phyloP scores from a whole-genome alignment of 2,888 invertebrate species.

The Phortica okadai region DNA sequence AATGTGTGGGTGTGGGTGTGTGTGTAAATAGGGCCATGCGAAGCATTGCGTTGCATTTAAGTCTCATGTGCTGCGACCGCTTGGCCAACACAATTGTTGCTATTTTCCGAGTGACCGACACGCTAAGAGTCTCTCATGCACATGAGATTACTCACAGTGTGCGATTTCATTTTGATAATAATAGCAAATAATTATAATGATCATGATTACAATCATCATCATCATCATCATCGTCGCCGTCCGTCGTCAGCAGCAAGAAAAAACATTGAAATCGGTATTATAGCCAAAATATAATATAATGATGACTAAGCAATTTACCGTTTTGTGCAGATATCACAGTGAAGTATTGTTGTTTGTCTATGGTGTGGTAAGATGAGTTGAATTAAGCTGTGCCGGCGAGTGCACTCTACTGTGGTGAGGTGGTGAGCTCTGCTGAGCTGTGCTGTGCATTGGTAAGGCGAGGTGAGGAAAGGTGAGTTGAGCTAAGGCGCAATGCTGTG shows the following conservation, averaged over 20 bases:
- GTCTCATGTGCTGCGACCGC: too few species aligned
- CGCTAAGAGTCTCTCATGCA: background rate
- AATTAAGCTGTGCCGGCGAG: too few species aligned
- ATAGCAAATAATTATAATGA: constrained; percentile 71
- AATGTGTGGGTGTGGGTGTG: constrained; percentile 51
- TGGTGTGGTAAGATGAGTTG: too few species aligned
- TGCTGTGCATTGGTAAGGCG: background rate
- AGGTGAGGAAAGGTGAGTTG: too few species aligned
- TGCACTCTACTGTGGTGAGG: too few species aligned
- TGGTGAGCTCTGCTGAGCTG: background rate
- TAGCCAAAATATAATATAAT: constrained; percentile 37
- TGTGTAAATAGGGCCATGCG: constrained; percentile 60
- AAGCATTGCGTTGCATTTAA: background rate
- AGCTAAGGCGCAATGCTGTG: background rate
- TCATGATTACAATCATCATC: constrained; percentile 68
- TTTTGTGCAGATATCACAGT: constrained; percentile 60
- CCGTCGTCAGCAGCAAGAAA: background rate
- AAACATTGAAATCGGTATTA: constrained; percentile 20
- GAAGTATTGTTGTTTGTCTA: constrained; percentile 7
- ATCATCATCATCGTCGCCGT: constrained; percentile 23
- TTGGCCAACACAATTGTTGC: background rate
- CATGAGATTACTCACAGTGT: constrained; percentile 42
- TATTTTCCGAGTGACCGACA: too few species aligned
- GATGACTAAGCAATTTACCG: constrained; percentile 69
- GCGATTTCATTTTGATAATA: constrained; percentile 72